phyloP scores from a whole-genome alignment of 2,113 vertebrate genomes.

The Marmota monax region DNA sequence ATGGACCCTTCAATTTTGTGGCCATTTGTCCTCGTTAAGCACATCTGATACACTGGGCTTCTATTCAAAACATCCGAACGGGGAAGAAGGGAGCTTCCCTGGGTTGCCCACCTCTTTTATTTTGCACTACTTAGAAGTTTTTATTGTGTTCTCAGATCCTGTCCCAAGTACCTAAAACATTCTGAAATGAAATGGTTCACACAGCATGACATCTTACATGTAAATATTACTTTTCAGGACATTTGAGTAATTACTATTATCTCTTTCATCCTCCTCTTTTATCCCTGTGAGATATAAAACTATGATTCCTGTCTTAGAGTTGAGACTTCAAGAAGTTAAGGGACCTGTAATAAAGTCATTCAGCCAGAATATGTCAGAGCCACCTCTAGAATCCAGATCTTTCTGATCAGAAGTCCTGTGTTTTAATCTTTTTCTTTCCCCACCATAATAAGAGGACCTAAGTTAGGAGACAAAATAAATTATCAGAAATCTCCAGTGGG shows the following conservation, averaged over 20 bases:
- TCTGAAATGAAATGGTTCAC: not conserved
- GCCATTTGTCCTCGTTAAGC: constrained; percentile 19
- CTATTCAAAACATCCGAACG: constrained; percentile 32
- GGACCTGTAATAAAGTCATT: not conserved
- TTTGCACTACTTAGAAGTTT: not conserved
- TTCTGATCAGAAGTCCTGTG: not conserved
- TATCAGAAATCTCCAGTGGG: not conserved
- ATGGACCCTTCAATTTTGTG: not conserved
- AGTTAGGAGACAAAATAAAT: not conserved
- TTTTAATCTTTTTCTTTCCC: not conserved
- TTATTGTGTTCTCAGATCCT: not conserved
- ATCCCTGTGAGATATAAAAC: constrained; percentile 33
- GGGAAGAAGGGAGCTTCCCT: not conserved
- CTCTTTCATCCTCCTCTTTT: not conserved
- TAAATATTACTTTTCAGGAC: not conserved
- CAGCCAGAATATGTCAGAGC: not conserved
- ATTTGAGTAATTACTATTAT: not conserved
- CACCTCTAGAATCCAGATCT: not conserved
- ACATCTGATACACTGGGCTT: not conserved
- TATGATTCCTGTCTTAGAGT: not conserved
- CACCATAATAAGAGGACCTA: not conserved
- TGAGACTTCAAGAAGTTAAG: not conserved
- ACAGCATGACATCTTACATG: not conserved
- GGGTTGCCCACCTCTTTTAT: not conserved
- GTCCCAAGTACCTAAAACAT: not conserved